A percentile compares a stretch with the other conserved stretches of the same genome.
Conservation (phyloP, 2,113 vertebrate genomes). For the Larimichthys polyactis region DNA sequence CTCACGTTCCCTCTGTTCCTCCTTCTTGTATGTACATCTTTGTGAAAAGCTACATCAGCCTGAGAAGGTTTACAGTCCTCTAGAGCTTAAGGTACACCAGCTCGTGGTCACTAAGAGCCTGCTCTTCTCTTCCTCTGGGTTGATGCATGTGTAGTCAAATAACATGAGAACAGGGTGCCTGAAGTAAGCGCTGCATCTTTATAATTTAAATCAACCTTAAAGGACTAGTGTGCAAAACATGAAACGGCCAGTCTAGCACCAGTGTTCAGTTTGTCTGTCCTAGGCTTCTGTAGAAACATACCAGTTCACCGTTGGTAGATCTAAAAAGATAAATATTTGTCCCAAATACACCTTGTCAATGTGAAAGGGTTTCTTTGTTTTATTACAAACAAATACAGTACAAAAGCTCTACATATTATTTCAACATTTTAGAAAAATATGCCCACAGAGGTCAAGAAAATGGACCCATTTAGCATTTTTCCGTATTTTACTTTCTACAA, state of each 20-base stretch:
- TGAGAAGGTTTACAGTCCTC: neutral
- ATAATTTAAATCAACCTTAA: too few species aligned
- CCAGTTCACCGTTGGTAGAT: too few species aligned
- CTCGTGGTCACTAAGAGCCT: too few species aligned
- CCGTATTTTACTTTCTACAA: slow-evolving; percentile 60
- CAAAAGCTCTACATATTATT: slow-evolving; percentile 59
- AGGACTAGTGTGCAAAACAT: neutral
- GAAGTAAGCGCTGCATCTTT: neutral
- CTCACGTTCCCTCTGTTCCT: neutral
- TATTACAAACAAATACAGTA: slow-evolving; percentile 81
- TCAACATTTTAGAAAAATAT: slow-evolving; percentile 65
- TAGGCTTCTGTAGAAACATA: too few species aligned
- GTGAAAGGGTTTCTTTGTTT: slow-evolving; percentile 61
- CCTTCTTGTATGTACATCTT: neutral
- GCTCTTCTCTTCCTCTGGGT: neutral
- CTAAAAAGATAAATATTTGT: too few species aligned
- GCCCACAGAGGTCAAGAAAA: slow-evolving; percentile 59
- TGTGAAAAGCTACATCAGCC: neutral
- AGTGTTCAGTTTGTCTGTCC: too few species aligned
- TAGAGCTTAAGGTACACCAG: too few species aligned
- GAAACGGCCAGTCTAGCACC: too few species aligned
- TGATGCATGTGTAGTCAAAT: neutral
- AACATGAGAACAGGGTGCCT: too few species aligned
- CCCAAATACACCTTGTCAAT: neutral
- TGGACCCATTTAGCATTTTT: slow-evolving; percentile 45